Conservation (phyloP, 2,113 vertebrate species). For the Grammomys dolichurus region DNA sequence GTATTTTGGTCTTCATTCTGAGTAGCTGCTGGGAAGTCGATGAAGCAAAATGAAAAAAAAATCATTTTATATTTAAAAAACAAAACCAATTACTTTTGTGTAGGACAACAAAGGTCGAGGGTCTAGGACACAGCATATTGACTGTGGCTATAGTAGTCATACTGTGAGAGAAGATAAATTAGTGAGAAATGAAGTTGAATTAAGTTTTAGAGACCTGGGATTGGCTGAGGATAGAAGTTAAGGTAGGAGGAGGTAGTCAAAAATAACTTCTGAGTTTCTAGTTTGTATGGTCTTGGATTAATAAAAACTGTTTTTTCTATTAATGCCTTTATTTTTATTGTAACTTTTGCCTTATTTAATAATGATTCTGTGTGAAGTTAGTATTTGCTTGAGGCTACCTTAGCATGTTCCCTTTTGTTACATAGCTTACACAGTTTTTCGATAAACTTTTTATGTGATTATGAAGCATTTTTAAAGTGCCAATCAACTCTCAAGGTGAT, state of each 20-base stretch:
- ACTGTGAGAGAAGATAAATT: background rate
- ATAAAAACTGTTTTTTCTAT: background rate
- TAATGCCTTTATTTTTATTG: background rate
- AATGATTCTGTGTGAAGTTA: conserved; percentile 26
- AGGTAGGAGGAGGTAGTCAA: background rate
- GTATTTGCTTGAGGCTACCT: conserved; percentile 51
- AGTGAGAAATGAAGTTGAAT: conserved; percentile 22
- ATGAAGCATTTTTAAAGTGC: conserved; percentile 22
- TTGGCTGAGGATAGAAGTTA: background rate
- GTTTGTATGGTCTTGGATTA: background rate
- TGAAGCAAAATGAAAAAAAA: background rate
- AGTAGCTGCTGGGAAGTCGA: background rate
- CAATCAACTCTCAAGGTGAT: background rate
- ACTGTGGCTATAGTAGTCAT: background rate
- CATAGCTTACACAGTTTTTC: background rate
- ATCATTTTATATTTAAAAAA: background rate
- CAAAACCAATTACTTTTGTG: conserved; percentile 24
- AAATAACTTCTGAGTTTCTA: background rate
- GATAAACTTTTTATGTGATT: background rate
- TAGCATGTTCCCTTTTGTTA: conserved; percentile 14
- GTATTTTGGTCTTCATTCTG: conserved; percentile 49
- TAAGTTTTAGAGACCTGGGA: conserved; percentile 11
- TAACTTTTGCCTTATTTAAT: background rate
- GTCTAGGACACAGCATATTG: background rate
- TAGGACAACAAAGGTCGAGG: background rate